Evolutionary conservation across 2,797 vertebrate species (phyloP), one percentile per base, ranked within the genome.

Genomic region (Cossypha dichroa): DNA sequence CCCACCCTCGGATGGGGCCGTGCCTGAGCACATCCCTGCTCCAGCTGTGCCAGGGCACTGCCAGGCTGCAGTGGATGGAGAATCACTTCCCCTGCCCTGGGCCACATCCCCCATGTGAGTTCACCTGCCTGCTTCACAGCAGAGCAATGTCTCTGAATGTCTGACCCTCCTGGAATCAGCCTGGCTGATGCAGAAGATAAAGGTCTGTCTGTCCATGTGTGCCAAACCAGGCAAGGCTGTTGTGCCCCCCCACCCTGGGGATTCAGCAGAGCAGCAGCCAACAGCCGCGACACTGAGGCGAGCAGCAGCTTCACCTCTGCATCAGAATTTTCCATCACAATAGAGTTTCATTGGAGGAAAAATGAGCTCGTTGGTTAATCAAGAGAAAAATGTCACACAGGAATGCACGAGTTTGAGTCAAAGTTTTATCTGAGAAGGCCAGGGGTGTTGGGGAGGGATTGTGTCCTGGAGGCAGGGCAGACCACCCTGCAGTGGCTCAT

Each of bases 391-490:
- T 31, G 60, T 88, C 51, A 36, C 41, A 14, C 9, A 93, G 62
- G 87, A 95, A 94, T 75, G 91, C 66, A 93, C 25, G 16, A 21
- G 68, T 15, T 58, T 1, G 9, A 90, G 69, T 81, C 81, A 14
- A 78, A 92, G 43, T 14, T 86, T 94, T 80, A 83, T 97, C 91
- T 91, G 88, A 11, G 85, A 31, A 91, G 87, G 90, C 58, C 85
- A 54, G 40, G 3, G 1, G 63, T 41, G 26, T 1, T 85, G 74
- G 91, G 77, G 89, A 93, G 85, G 83, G 89, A 94, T 91, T 59
- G 75, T 76, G 49, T 94, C 56, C 51, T 90, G 89, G 36, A 62
- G 77, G 43, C 52, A 41, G 74, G 67, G 63, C 89, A 87, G 95
- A 96, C 95, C 95, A 97, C 94, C 94, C 93, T 86, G 94, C 77